Evolutionary conservation across 2,113 vertebrate species (phyloP), one percentile per base, ranked within the genome.

Genomic region (Callopanchax toddi): DNA sequence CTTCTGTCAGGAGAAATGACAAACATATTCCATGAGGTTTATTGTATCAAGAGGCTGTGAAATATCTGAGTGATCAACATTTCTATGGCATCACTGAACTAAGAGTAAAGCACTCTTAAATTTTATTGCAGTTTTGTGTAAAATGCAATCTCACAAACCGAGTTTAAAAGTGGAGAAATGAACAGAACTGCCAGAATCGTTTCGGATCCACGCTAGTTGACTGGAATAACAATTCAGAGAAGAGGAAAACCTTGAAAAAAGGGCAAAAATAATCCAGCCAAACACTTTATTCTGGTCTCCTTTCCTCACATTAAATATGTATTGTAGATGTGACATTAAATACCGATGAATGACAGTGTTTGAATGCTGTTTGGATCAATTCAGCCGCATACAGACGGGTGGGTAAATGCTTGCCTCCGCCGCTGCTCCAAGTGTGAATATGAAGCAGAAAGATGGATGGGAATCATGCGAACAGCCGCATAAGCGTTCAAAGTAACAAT

Each of bases 181-280:
- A 13, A 3, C 11, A 51, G 3, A 55, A 26, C 22, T 16, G 60
- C 21, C 36, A 5, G 21, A 21, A 39, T 43, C 11, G 22, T 32
- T 32, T 16, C 10, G 16, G 11, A 26, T 36, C 34, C 40, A 29
- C 11, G 16, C 7, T 23, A 67, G 58, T 45, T n/a, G 55, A 65
- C 43, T 9, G 36, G 52, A 67, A 67, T 74, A 59, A 75, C 42
- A 84, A 74, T 67, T 66, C 49, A 44, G 48, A 22, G 46, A 32
- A 50, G 57, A 48, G 51, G 25, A 29, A 51, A 52, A 42, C 44
- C 39, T 20, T 12, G 25, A 37, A 22, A 40, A 42, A 29, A 17
- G 16, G 17, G 26, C 43, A 42, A 56, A n/a, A 75, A 32, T 10
- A 18, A 29, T 3, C 17, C 2, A 2, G 4, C 15, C 22, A 39